Percentiles rank a stretch among this genome's conserved stretches.
Conservation (phyloP, 2,888 invertebrate genomes). For the Melieria omissa region DNA sequence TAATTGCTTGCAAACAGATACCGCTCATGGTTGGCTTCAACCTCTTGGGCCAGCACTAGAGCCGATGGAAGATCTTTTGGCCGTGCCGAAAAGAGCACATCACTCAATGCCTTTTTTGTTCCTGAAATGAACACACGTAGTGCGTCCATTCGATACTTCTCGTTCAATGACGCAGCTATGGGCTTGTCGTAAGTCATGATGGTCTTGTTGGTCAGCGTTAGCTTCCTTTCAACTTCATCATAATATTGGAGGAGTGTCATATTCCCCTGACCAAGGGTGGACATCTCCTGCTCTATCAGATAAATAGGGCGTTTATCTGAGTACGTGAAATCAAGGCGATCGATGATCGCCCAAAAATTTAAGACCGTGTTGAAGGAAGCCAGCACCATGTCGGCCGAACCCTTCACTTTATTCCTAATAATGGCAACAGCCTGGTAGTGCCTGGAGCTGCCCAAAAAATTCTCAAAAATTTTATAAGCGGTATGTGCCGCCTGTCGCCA, state of each 20-base stretch:
- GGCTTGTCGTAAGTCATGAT: conserved; percentile 33
- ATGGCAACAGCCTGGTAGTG: conserved; percentile 40
- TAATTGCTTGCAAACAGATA: conserved; percentile 36
- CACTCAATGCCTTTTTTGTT: conserved; percentile 30
- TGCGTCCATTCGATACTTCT: conserved; percentile 39
- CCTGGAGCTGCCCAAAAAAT: conserved; percentile 29
- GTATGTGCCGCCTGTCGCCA: conserved; percentile 38
- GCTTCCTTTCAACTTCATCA: conserved; percentile 36
- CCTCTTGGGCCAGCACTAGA: conserved; percentile 31
- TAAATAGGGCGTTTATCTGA: conserved; percentile 35
- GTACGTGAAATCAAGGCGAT: conserved; percentile 39
- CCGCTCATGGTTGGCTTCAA: conserved; percentile 31
- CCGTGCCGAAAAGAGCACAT: conserved; percentile 38
- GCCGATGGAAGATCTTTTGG: conserved; percentile 17
- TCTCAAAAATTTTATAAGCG: conserved; percentile 36
- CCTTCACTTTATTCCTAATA: conserved; percentile 39
- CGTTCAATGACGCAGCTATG: conserved; percentile 30
- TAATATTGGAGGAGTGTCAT: conserved; percentile 34
- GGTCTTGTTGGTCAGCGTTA: conserved; percentile 37
- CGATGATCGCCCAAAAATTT: conserved; percentile 39
- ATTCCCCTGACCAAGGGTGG: conserved; percentile 38
- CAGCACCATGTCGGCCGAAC: conserved; percentile 32
- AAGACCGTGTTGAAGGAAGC: conserved; percentile 38
- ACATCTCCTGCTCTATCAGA: conserved; percentile 39
- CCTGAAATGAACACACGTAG: conserved; percentile 38